phyloP scores from a whole-genome alignment of 2,888 invertebrate genomes.

The Steinernema carpocapsae region DNA sequence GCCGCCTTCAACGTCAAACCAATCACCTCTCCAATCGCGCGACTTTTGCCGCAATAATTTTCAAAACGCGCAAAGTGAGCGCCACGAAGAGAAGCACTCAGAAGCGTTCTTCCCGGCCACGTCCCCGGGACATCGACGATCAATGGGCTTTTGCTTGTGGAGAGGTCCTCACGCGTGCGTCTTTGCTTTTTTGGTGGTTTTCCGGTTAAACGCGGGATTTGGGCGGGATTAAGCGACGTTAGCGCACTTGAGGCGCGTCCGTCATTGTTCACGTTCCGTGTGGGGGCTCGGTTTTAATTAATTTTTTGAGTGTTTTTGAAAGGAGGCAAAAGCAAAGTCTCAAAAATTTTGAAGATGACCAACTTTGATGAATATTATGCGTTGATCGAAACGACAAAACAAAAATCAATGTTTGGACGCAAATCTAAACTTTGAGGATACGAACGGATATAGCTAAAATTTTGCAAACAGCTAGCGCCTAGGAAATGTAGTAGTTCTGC shows the following conservation, averaged over 20 bases:
- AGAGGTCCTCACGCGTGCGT: too few relatives aligned
- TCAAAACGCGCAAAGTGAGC: not conserved
- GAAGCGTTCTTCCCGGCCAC: not conserved
- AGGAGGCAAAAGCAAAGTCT: too few relatives aligned
- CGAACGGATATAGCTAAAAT: too few relatives aligned
- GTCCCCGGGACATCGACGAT: not conserved
- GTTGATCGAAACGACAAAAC: too few relatives aligned
- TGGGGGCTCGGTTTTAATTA: not conserved
- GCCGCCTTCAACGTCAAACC: not conserved
- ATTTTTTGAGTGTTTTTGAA: not conserved
- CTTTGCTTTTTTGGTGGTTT: conserved; percentile 4
- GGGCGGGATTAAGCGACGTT: conserved; percentile 4
- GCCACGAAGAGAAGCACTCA: not conserved
- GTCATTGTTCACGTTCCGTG: not conserved
- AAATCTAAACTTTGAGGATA: too few relatives aligned
- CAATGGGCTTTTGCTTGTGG: not conserved
- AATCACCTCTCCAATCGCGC: not conserved
- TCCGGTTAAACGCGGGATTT: conserved; percentile 9
- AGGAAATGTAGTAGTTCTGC: too few relatives aligned
- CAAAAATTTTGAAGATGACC: too few relatives aligned
- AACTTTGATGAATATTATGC: too few relatives aligned
- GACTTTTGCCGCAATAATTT: conserved; percentile 9
- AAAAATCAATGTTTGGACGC: too few relatives aligned
- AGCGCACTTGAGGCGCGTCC: not conserved
- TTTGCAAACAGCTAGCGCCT: too few relatives aligned